Evolutionary conservation across 2,797 vertebrate species (phyloP).

Genomic region (Mallotus villosus): DNA sequence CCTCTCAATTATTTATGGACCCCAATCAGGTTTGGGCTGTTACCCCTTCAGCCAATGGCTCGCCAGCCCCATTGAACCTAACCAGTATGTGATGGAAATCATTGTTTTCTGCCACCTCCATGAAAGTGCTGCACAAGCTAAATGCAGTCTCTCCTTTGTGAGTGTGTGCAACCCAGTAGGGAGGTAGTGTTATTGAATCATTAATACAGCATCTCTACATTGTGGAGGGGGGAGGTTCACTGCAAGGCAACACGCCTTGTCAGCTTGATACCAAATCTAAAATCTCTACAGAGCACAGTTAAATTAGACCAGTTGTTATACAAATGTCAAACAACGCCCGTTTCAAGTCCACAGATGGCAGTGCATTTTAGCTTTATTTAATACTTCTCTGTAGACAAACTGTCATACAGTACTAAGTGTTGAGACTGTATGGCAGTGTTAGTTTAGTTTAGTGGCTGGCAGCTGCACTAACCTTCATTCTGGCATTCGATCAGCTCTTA

Average conservation of each 20-base stretch:
- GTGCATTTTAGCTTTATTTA: neutral
- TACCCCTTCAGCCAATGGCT: neutral
- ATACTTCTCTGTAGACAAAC: neutral
- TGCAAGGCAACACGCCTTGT: neutral
- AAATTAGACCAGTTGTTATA: neutral
- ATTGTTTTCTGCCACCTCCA: neutral
- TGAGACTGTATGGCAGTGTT: neutral
- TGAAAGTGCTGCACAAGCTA: conserved; percentile 15
- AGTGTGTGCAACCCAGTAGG: neutral
- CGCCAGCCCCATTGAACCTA: neutral
- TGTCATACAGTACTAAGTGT: neutral
- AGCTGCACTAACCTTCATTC: neutral
- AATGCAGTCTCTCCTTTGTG: conserved; percentile 15
- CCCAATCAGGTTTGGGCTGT: neutral
- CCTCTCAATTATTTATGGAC: conserved; percentile 1
- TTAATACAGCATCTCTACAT: neutral
- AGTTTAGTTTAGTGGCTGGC: neutral
- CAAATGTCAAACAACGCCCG: neutral
- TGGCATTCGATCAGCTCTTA: neutral
- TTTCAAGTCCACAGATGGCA: neutral
- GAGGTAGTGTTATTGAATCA: neutral
- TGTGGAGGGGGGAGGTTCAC: neutral
- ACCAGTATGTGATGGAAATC: neutral
- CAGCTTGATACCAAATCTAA: neutral
- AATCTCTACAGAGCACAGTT: neutral